A percentile compares a stretch with the other conserved stretches of the same genome.
Evolutionary conservation across 1,140 invertebrate species (phyloP).

Genomic region (Octopus bimaculoides): DNA sequence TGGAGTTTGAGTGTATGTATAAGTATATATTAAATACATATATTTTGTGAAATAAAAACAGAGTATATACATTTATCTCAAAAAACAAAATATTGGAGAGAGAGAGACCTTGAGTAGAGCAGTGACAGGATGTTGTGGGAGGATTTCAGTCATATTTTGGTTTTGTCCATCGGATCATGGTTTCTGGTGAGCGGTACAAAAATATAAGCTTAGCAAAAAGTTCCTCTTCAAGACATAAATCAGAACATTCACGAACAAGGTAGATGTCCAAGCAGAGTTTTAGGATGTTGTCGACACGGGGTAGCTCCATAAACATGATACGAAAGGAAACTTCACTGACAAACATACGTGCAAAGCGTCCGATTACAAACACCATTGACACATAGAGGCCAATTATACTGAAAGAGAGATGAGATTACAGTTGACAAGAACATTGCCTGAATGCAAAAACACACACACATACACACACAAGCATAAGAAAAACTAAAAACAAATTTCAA

Average conservation of each 20-base stretch:
- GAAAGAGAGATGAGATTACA: conserved; percentile 36
- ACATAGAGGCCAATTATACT: conserved; percentile 97
- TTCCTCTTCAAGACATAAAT: conserved; percentile 95
- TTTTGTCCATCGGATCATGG: conserved; percentile 89
- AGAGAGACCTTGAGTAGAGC: not conserved
- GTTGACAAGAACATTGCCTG: not conserved
- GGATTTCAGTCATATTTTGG: not conserved
- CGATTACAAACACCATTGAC: conserved; percentile 90
- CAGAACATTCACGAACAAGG: conserved; percentile 91
- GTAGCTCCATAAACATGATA: conserved; percentile 97
- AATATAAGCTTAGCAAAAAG: conserved; percentile 98
- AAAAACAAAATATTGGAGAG: not conserved
- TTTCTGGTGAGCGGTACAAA: conserved; percentile 95
- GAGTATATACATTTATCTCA: not conserved
- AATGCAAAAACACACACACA: not conserved
- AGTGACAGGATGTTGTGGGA: not conserved
- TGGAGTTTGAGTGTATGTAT: conserved; percentile 7
- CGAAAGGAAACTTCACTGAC: conserved; percentile 79
- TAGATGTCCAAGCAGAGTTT: conserved; percentile 93
- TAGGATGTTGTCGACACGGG: conserved; percentile 89
- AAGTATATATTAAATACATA: conserved; percentile 21
- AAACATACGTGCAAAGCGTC: conserved; percentile 73
- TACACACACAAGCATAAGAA: not conserved
- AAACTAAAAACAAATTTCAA: conserved; percentile 6
- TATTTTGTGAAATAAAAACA: conserved; percentile 13